phyloP scores from a whole-genome alignment of 1,140 invertebrate genomes.

The Drosophila subpulchrella region DNA sequence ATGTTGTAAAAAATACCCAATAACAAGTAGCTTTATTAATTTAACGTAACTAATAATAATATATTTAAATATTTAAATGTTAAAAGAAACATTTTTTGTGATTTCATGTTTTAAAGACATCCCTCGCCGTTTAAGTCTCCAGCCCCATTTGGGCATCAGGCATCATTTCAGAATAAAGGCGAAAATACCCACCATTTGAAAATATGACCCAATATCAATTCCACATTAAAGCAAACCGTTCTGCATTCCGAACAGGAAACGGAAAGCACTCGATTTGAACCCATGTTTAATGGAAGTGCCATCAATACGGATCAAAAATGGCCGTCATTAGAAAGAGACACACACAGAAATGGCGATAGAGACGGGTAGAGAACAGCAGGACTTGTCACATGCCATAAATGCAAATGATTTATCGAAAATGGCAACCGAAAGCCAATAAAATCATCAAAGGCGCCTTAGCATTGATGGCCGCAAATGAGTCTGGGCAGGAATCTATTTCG shows the following conservation, averaged over 20 bases:
- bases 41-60: no score
- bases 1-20: not conserved
- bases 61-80: no score
- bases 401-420: constrained; percentile 58
- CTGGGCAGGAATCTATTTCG: constrained; percentile 22
- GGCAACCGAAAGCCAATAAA: constrained; percentile 63
- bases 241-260: constrained; percentile 14
- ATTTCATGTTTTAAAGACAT: no score
- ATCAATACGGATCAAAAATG: constrained; percentile 29
- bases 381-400: constrained; percentile 53
- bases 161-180: not conserved
- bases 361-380: not conserved
- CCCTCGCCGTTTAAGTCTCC: not conserved
- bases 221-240: constrained; percentile 1
- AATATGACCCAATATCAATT: not conserved
- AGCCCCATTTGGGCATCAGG: no score
- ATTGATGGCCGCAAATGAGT: constrained; percentile 67
- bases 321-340: constrained; percentile 18
- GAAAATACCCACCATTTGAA: not conserved
- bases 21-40: no score
- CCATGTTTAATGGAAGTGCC: constrained; percentile 43
- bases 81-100: no score
- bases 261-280: constrained; percentile 32
- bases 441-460: constrained; percentile 66
- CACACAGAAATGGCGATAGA: not conserved